Evolutionary conservation across 2,888 invertebrate genomes (phyloP).

Genomic region (Penaeus monodon): DNA sequence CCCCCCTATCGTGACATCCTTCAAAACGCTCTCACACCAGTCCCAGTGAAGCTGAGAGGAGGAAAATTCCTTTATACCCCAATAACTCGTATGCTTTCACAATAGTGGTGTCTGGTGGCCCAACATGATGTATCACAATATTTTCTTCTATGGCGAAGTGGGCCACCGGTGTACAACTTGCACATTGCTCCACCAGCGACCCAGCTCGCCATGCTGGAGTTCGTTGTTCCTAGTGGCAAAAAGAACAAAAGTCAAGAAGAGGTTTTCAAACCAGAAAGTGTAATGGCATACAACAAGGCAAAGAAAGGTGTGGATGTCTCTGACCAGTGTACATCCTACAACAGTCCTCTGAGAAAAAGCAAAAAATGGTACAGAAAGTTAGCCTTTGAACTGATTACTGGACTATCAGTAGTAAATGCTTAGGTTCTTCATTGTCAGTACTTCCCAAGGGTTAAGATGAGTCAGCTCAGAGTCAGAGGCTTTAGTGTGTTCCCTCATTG

Average conservation of each 20-base stretch:
- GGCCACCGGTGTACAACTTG: not conserved
- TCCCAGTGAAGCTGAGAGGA: not conserved
- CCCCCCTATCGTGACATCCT: not conserved
- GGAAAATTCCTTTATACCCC: not conserved
- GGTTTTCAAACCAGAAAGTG: slow-evolving; percentile 35
- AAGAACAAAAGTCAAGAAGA: slow-evolving; percentile 20
- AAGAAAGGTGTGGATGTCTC: slow-evolving; percentile 46
- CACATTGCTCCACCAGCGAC: no score
- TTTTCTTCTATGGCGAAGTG: not conserved
- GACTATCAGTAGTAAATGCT: slow-evolving; percentile 34
- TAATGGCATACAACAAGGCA: slow-evolving; percentile 28
- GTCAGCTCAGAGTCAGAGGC: slow-evolving; percentile 20
- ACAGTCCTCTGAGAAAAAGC: slow-evolving; percentile 31
- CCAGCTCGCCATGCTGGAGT: no score
- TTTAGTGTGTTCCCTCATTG: slow-evolving; percentile 28
- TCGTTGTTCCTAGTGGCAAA: slow-evolving; percentile 6
- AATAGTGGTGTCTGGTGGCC: slow-evolving; percentile 4
- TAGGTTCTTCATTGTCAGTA: slow-evolving; percentile 30
- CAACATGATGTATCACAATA: slow-evolving; percentile 1
- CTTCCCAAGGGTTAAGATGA: not conserved
- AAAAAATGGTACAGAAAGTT: slow-evolving; percentile 34
- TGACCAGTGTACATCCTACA: slow-evolving; percentile 32
- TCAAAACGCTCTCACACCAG: not conserved
- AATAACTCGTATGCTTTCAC: not conserved
- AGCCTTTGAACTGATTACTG: slow-evolving; percentile 26